Base-by-base conservation (phyloP, 1,140 invertebrate genomes). In the Diabrotica undecimpunctata region DNA sequence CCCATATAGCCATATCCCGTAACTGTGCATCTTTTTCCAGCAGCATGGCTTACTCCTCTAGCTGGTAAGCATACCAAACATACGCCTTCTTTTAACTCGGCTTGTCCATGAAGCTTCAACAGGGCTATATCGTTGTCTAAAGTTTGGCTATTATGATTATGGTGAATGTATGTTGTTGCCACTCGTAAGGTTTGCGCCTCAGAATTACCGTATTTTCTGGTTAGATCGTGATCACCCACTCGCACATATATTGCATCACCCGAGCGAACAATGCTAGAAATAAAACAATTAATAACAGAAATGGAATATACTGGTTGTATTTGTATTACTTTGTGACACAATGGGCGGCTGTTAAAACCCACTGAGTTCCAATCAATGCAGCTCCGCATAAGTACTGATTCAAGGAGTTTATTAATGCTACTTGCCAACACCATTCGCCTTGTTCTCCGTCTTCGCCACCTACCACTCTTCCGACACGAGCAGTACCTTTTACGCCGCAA, bases 351-450 rank as follows among this genome's bases (percentile, higher is more conserved):
- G 94, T 97, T 1, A 98, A 83, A 8, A 97, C 92, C 95, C 95
- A 97, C 76, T 95, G 91, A 0, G 92, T 94, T 59, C 92, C 95
- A 64, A 98, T 94, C 0, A 98, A 84, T 0, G 95, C 95, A 11
- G 94, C 96, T 4, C 96, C 95, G 78, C 96, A 98, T n/a, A 96
- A 83, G 79, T 97, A 96, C 78, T 96, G 94, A 79, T 97, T 96
- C 8, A 93, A 81, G 0, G 92, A 92, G 77, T 96, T 97, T 73
- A 97, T 93, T 53, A 98, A 83, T 0, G 95, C 95, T 39, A 95
- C 92, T 79, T 96, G 94, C 94, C 94, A 96, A 80, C 94, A 96
- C 93, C 93, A 96, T 81, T 96, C 94, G 7, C 92, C 93, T 36
- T 93, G 90, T 67, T 90, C 87, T 7, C 93, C 91, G 76, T 96